Conservation (phyloP, 2,113 vertebrate genomes). For the Sardina pilchardus region DNA sequence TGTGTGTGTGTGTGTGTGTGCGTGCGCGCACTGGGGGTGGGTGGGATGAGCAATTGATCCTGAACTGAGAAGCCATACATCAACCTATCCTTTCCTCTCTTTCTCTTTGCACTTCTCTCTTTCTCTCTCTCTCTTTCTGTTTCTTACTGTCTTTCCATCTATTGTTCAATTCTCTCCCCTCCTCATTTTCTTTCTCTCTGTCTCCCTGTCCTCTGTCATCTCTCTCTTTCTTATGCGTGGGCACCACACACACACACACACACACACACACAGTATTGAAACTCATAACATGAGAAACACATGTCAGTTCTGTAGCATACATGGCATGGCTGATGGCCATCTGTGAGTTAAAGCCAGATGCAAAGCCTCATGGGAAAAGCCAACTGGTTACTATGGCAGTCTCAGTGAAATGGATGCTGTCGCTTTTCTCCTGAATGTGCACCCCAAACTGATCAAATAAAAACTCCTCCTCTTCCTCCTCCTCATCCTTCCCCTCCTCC, state of each 20-base stretch:
- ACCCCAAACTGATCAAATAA: no score
- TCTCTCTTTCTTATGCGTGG: conserved; percentile 4
- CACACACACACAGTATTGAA: no score
- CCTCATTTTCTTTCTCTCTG: neutral
- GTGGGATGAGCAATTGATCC: conserved; percentile 39
- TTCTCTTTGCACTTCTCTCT: neutral
- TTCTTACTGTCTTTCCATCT: neutral
- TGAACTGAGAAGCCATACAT: conserved; percentile 33
- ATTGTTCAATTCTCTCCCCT: neutral
- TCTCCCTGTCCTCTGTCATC: conserved; percentile 17
- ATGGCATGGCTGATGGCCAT: no score
- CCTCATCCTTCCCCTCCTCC: no score
- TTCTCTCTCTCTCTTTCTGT: conserved; percentile 1
- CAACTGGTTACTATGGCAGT: neutral
- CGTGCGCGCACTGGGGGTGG: neutral
- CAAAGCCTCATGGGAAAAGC: neutral
- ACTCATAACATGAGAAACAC: no score
- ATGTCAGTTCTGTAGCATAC: neutral
- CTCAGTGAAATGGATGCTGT: neutral
- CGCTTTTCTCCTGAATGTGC: neutral
- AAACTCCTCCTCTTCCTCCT: no score
- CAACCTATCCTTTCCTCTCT: conserved; percentile 13
- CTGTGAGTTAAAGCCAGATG: no score
- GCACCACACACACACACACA: no score
- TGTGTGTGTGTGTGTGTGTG: neutral